Evolutionary conservation across 2,797 vertebrate species (phyloP).

Genomic region (Glyptemys insculpta): DNA sequence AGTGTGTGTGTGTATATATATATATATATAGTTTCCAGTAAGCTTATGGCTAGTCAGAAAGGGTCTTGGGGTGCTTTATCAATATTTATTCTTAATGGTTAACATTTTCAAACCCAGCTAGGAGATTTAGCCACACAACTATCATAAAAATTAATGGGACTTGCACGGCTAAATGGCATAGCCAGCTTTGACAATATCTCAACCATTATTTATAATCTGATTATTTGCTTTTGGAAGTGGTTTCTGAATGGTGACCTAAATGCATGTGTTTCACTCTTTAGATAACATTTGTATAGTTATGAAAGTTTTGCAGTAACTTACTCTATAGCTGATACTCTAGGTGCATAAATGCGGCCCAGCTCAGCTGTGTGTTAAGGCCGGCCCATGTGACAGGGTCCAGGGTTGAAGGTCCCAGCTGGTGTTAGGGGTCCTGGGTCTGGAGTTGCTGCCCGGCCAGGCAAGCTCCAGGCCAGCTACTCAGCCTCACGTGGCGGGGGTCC

Average conservation of each 20-base stretch:
- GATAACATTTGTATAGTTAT: neutral
- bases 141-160: neutral
- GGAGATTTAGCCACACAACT: neutral
- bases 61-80: neutral
- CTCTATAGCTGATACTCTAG: neutral
- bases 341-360: neutral
- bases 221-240: neutral
- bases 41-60: neutral
- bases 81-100: neutral
- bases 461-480: too few species aligned
- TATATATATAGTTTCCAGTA: neutral
- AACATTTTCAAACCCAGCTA: neutral
- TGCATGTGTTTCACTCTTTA: neutral
- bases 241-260: slow-evolving; percentile 15
- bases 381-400: too few species aligned
- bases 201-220: neutral
- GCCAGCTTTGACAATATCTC: neutral
- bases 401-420: too few species aligned
- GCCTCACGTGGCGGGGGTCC: rapidly evolving
- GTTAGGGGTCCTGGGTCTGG: too few species aligned
- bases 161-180: rapidly evolving
- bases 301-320: slow-evolving; percentile 2
- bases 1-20: too few species aligned
- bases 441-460: too few species aligned
- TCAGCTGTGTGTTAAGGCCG: too few species aligned